Evolutionary conservation across 1,140 invertebrate genomes (phyloP), one percentile per base, ranked within the genome.

Genomic region (Agrilus planipennis): DNA sequence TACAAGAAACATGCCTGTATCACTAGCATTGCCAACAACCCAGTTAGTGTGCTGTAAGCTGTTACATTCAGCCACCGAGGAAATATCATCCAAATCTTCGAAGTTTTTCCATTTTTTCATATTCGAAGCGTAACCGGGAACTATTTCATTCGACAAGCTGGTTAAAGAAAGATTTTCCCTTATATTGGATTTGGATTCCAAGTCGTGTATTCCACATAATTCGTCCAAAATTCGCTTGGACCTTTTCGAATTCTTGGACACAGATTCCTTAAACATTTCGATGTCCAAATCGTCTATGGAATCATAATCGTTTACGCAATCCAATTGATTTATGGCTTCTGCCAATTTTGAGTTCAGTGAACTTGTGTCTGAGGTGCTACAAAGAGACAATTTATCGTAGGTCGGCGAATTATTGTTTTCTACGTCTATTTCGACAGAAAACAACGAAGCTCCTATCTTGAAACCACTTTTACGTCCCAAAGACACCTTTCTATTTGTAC

Each of bases 1-100:
- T 27, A 18, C 22, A 17, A 31, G 15, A 11, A 50, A 60, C 57
- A 56, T 60, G 57, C 57, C 57, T 60, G 55, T 49, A 43, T 60
- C 53, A 45, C 47, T 50, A 45, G 22, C 25, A 41, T 52, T 55
- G 49, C 51, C 54, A 46, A 47, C 31, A 22, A 55, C 45, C 56
- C 52, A 55, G 49, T 39, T 44, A 44, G 41, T 51, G 31, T 34
- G 45, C 28, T 32, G 35, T 20, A 20, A 23, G 19, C 29, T 15
- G 18, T 29, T 40, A 32, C 41, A 43, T 31, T 19, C 19, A 11
- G 51, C 53, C 39, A 27, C 35, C 10, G 30, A 14, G 1, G 52
- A 48, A 35, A 47, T 44, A 15, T 46, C 41, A 46, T 60, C 52
- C 27, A 58, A 44, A 14, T 52, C 49, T 34, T 58, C 51, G 10